Conservation (phyloP, 2,888 invertebrate genomes). For the Saturnia japonica region DNA sequence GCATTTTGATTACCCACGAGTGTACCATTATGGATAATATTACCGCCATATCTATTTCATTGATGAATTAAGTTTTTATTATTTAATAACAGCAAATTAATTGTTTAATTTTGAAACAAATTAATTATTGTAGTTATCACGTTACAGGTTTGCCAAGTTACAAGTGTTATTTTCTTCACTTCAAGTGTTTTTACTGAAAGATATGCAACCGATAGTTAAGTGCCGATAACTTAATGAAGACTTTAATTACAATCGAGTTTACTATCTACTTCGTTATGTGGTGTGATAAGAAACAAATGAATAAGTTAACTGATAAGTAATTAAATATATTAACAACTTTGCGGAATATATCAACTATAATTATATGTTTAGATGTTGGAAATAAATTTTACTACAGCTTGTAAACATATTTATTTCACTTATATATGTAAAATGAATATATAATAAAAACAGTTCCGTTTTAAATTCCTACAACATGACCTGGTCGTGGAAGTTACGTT, state of each 20-base stretch:
- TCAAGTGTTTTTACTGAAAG: background rate
- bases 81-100: background rate
- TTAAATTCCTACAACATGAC: no score
- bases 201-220: background rate
- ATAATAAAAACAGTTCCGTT: no score
- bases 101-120: background rate
- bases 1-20: no score
- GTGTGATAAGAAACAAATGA: constrained; percentile 3
- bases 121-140: background rate
- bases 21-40: no score
- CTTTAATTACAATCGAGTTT: constrained; percentile 6
- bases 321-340: background rate
- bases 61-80: background rate
- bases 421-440: no score
- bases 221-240: constrained; percentile 1
- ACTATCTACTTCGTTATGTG: constrained; percentile 9
- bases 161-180: background rate
- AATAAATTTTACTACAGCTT: no score
- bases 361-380: background rate
- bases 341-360: background rate
- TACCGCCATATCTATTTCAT: background rate
- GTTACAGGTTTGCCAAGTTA: background rate
- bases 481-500: no score
- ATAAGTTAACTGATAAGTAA: constrained; percentile 2
- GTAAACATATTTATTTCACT: no score